Evolutionary conservation across 2,888 invertebrate species (phyloP), one percentile per base, ranked within the genome.

Genomic region (Operophtera brumata): DNA sequence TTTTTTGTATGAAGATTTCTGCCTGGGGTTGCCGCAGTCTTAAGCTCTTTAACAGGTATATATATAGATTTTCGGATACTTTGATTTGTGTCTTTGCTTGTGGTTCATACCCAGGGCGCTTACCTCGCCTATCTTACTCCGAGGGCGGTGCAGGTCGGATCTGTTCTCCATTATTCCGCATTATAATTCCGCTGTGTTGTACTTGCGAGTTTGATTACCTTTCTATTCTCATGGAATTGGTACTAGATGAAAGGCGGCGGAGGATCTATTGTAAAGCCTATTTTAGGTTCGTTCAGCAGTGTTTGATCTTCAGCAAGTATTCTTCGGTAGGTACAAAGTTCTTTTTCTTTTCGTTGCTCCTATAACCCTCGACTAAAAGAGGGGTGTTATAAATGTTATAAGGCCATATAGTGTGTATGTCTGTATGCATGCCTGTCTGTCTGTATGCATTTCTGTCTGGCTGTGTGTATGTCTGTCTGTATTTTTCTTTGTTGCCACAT

Each of bases 171-270:
- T 59, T 60, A 60, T 61, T 64, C 45, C 41, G 48, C 54, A 64
- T 64, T 60, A 60, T 60, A 57, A 60, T 62, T 62, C 54, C 46
- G 54, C 58, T 54, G 55, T 59, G 44, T 57, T 59, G 42, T 57
- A 56, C 52, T 52, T 30, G 42, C 41, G 63, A 59, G 69, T 72
- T 73, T 73, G 68, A 78, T 77, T 75, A 72, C 73, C 78, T 79
- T 78, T 80, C 78, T 71, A 75, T 77, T 77, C 67, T 67, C 75
- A 66, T 65, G 70, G 69, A 70, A 71, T 73, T 65, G 66, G 69
- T 70, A 66, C 52, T 59, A 70, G 72, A 75, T 71, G 70, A 73
- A 75, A 75, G 72, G 67, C 64, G 51, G 55, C 57, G 54, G 53
- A n/a, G n/a, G 52, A 61, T 50, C 50, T 30, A 41, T 14, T 44